A percentile compares a stretch with the other conserved stretches of the same genome.
These are phyloP conservation scores for Monochamus saltuarius DNA, from an alignment of 1,140 invertebrate species.

Conservation along the genomic window DNA sequence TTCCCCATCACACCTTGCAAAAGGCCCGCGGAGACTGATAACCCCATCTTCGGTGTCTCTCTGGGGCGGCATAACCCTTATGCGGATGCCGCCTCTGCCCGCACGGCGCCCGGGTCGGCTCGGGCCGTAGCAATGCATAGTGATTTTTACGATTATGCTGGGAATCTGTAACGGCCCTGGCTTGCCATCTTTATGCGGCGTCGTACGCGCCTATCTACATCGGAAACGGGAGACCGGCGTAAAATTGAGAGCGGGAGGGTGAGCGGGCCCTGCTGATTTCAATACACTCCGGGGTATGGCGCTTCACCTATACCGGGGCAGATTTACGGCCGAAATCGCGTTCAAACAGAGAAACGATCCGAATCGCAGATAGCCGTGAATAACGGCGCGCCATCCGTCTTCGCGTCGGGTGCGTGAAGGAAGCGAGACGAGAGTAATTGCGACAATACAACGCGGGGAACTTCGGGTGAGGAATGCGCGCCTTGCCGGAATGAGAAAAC, in stretches of 20 bases:
- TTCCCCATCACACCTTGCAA: slow-evolving; percentile 50
- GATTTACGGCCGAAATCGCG: slow-evolving; percentile 43
- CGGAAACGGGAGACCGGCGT: slow-evolving; percentile 41
- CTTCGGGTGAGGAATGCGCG: slow-evolving; percentile 31
- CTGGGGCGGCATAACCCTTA: slow-evolving; percentile 52
- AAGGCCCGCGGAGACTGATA: slow-evolving; percentile 48
- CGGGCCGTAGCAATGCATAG: slow-evolving; percentile 43
- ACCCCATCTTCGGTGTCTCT: slow-evolving; percentile 48
- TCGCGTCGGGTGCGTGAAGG: slow-evolving; percentile 14
- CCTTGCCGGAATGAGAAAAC: slow-evolving; percentile 31
- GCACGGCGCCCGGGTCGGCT: slow-evolving; percentile 17
- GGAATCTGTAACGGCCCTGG: slow-evolving; percentile 46
- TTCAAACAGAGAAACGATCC: slow-evolving; percentile 33
- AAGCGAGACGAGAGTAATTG: slow-evolving; percentile 29
- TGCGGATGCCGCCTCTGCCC: slow-evolving; percentile 33
- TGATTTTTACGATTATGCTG: slow-evolving; percentile 53
- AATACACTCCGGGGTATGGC: slow-evolving; percentile 44
- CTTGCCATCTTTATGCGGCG: slow-evolving; percentile 32
- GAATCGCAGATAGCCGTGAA: slow-evolving; percentile 35
- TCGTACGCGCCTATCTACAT: slow-evolving; percentile 36
- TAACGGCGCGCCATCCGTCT: slow-evolving; percentile 30
- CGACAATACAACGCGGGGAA: slow-evolving; percentile 33
- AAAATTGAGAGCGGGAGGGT: slow-evolving; percentile 41
- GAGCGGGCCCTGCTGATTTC: slow-evolving; percentile 38
- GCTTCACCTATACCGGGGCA: slow-evolving; percentile 37